Evolutionary conservation across 2,113 vertebrate species (phyloP).

Genomic region (Perccottus glenii): DNA sequence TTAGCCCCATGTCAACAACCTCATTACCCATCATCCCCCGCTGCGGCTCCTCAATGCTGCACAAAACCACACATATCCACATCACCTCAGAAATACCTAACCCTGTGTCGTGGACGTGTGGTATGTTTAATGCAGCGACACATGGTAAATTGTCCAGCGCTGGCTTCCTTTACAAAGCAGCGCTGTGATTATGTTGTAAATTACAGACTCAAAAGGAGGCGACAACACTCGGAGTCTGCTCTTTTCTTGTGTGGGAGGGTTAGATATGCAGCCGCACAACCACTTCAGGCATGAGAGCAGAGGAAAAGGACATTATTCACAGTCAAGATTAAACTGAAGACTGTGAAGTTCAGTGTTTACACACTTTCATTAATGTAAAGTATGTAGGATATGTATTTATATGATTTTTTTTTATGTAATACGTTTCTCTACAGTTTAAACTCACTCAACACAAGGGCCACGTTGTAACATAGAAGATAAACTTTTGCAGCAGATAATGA

Average conservation of each 20-base stretch:
- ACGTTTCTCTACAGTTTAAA: no score
- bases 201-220: constrained; percentile 5
- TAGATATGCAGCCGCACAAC: constrained; percentile 10
- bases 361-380: no score
- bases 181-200: constrained; percentile 23
- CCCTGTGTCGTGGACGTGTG: constrained; percentile 8
- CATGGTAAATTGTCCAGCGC: neutral
- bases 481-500: no score
- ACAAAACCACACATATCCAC: constrained; percentile 25
- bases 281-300: neutral
- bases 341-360: no score
- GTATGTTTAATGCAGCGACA: neutral
- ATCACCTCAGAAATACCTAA: no score
- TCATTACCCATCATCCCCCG: constrained; percentile 71
- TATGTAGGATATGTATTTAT: no score
- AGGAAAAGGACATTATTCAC: neutral
- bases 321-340: neutral
- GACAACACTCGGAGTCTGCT: constrained; percentile 1
- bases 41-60: constrained; percentile 24
- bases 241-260: constrained; percentile 16
- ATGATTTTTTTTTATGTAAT: no score
- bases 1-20: constrained; percentile 53
- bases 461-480: no score
- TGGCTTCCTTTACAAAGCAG: neutral
- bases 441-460: no score